Evolutionary conservation across 1,140 invertebrate species (phyloP).

Genomic region (Dysdera silvatica): DNA sequence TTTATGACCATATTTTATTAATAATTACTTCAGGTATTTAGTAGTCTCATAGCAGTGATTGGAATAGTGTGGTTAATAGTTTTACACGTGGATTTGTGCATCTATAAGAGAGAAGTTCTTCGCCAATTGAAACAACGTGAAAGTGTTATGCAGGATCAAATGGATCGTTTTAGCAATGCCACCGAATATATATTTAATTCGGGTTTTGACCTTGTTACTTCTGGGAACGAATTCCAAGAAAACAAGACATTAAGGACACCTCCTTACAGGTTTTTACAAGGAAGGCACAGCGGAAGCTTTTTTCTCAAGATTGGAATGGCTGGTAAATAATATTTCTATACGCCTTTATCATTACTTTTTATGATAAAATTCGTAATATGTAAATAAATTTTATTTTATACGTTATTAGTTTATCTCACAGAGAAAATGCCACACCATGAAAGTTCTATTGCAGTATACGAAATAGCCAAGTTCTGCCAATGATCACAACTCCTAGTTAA

Average conservation of each 20-base stretch:
- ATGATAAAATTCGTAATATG: too few species aligned
- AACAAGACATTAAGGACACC: slow-evolving; percentile 28
- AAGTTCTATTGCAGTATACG: too few species aligned
- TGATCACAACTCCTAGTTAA: too few species aligned
- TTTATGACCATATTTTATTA: background rate
- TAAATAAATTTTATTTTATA: too few species aligned
- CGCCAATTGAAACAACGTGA: slow-evolving; percentile 24
- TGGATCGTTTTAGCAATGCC: slow-evolving; percentile 21
- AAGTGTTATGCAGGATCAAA: slow-evolving; percentile 11
- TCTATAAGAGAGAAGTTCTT: slow-evolving; percentile 33
- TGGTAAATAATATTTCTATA: slow-evolving; percentile 45
- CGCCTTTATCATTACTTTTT: slow-evolving; percentile 18
- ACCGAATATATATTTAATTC: slow-evolving; percentile 32
- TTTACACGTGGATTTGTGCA: slow-evolving; percentile 32
- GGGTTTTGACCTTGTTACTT: slow-evolving; percentile 37
- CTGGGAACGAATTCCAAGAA: slow-evolving; percentile 31
- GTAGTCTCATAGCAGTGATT: slow-evolving; percentile 14
- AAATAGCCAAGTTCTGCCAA: too few species aligned
- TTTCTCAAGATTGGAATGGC: slow-evolving; percentile 64
- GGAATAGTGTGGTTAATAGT: slow-evolving; percentile 33
- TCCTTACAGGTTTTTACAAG: slow-evolving; percentile 40
- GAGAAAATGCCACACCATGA: too few species aligned
- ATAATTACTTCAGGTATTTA: slow-evolving; percentile 14
- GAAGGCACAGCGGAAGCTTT: slow-evolving; percentile 59
- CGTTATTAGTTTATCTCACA: too few species aligned